A percentile compares a stretch with the other conserved stretches of the same genome.
Evolutionary conservation across 2,113 vertebrate species (phyloP).

Genomic region (Romanogobio albipinnatus): DNA sequence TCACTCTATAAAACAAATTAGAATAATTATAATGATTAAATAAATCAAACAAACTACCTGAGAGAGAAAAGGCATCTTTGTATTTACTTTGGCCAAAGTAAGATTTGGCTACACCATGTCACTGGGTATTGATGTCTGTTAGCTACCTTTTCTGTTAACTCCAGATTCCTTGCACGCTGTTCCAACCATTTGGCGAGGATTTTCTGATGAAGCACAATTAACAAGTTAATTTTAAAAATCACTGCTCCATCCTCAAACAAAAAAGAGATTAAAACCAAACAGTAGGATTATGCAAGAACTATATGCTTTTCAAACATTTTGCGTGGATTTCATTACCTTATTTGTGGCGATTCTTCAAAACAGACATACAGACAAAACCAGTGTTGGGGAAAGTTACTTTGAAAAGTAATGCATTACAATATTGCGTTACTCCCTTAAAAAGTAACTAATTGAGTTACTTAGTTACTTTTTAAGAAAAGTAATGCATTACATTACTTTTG

Average conservation of each 20-base stretch:
- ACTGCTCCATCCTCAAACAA: background rate
- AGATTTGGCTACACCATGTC: background rate
- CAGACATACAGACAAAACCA: too few species aligned
- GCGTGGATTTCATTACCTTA: background rate
- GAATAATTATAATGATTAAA: background rate
- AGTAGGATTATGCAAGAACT: background rate
- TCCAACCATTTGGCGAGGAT: conserved; percentile 91
- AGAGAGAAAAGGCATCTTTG: background rate
- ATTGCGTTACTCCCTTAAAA: too few species aligned
- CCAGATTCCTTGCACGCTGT: conserved; percentile 87
- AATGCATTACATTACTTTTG: too few species aligned
- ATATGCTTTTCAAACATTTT: background rate
- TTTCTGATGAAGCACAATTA: conserved; percentile 74
- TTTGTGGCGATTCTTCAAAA: too few species aligned
- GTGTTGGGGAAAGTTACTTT: too few species aligned
- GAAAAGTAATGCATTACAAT: too few species aligned
- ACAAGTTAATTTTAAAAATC: background rate
- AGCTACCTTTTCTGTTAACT: conserved; percentile 92
- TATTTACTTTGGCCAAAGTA: background rate
- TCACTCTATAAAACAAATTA: conserved; percentile 72
- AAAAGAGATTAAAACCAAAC: background rate
- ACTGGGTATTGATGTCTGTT: background rate
- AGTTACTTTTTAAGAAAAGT: too few species aligned
- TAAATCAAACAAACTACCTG: background rate
- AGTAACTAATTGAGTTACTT: too few species aligned